Evolutionary conservation across 2,113 vertebrate species (phyloP).

Genomic region (Oenanthe melanoleuca): DNA sequence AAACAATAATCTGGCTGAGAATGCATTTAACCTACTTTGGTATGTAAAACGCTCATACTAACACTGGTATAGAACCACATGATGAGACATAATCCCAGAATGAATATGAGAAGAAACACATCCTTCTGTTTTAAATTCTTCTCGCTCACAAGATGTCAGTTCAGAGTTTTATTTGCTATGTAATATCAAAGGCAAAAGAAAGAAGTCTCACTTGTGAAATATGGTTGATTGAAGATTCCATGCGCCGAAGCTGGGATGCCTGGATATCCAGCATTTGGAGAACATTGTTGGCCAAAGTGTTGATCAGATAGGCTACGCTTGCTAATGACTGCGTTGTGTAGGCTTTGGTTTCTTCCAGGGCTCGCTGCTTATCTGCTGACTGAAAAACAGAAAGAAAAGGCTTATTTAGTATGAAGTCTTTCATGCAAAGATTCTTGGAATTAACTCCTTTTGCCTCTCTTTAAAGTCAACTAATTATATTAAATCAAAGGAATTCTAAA

Average conservation of each 20-base stretch:
- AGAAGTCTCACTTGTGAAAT: constrained; percentile 90
- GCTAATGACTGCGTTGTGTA: constrained; percentile 98
- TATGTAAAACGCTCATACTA: not conserved
- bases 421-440: not conserved
- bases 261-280: constrained; percentile 99
- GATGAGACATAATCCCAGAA: not conserved
- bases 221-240: constrained; percentile 99
- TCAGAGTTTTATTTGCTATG: not conserved
- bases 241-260: constrained; percentile 95
- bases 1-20: not conserved
- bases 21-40: not conserved
- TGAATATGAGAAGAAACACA: not conserved
- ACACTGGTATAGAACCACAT: not conserved
- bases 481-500: not conserved
- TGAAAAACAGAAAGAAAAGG: constrained; percentile 51
- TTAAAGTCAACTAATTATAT: not conserved
- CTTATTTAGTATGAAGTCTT: not conserved
- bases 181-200: not conserved
- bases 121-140: not conserved
- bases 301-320: constrained; percentile 98
- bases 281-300: constrained; percentile 99
- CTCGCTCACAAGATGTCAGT: not conserved
- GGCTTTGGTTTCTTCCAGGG: constrained; percentile 98
- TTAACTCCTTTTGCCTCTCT: not conserved
- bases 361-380: constrained; percentile 95